Conservation (phyloP, 2,797 vertebrate species). For the Smutsia temminckii region DNA sequence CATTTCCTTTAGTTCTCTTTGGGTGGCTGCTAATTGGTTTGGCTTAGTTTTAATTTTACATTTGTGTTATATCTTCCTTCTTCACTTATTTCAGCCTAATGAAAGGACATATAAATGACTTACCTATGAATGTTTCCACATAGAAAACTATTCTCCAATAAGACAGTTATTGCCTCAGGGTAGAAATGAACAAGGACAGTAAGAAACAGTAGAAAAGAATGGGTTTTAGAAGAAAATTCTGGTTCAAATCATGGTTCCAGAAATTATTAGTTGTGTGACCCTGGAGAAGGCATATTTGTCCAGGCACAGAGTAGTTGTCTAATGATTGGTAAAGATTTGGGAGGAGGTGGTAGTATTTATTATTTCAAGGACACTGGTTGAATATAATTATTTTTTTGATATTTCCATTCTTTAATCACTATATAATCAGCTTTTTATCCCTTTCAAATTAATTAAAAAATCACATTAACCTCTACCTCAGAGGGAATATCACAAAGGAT, state of each 20-base stretch:
- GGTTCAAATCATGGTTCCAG: constrained; percentile 23
- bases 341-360: not conserved
- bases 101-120: not conserved
- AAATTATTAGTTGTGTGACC: constrained; percentile 8
- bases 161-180: not conserved
- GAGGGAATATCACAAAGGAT: not conserved
- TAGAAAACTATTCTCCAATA: not conserved
- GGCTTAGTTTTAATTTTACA: constrained; percentile 16
- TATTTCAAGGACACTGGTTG: not conserved
- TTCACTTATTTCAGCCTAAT: not conserved
- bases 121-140: not conserved
- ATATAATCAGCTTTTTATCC: not conserved
- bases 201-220: not conserved
- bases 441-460: not conserved
- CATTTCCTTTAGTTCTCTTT: not conserved
- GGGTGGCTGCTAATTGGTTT: not conserved
- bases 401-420: constrained; percentile 24
- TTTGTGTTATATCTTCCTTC: not conserved
- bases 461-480: not conserved
- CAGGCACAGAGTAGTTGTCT: not conserved
- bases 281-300: constrained; percentile 17
- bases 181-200: not conserved
- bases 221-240: constrained; percentile 4
- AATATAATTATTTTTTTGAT: not conserved
- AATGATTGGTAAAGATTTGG: not conserved